A percentile compares a stretch with the other conserved stretches of the same genome.
Evolutionary conservation across 2,797 vertebrate genomes (phyloP).

Genomic region (Lycodopsis pacificus): DNA sequence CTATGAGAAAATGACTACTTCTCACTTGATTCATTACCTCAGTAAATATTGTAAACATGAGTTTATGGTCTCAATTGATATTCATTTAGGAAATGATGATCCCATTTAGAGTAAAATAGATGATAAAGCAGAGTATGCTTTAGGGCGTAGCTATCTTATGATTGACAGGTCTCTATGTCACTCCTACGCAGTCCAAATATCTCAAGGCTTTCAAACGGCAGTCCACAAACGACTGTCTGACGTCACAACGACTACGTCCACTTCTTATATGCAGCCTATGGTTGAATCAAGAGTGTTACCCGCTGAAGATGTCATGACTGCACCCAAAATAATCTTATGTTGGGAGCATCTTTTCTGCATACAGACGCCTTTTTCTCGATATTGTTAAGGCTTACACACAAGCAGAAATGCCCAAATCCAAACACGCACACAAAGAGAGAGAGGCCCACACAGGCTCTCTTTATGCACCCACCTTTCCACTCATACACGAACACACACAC

Average conservation of each 20-base stretch:
- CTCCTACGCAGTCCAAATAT: not conserved
- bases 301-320: not conserved
- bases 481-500: slow-evolving; percentile 7
- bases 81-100: no score
- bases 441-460: not conserved
- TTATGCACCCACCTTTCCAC: not conserved
- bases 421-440: not conserved
- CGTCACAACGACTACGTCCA: not conserved
- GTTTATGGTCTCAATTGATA: no score
- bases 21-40: no score
- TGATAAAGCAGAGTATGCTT: not conserved
- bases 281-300: not conserved
- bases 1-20: no score
- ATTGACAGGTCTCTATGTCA: not conserved
- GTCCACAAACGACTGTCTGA: not conserved
- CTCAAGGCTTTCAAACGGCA: not conserved
- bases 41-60: no score
- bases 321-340: not conserved
- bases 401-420: slow-evolving; percentile 1
- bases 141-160: not conserved
- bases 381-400: not conserved
- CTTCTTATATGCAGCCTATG: not conserved
- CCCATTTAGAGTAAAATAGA: no score
- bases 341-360: not conserved
- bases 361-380: not conserved